These are phyloP conservation scores for Drosophila setifemur DNA, from an alignment of 1,140 invertebrate species.

Conservation along the genomic window DNA sequence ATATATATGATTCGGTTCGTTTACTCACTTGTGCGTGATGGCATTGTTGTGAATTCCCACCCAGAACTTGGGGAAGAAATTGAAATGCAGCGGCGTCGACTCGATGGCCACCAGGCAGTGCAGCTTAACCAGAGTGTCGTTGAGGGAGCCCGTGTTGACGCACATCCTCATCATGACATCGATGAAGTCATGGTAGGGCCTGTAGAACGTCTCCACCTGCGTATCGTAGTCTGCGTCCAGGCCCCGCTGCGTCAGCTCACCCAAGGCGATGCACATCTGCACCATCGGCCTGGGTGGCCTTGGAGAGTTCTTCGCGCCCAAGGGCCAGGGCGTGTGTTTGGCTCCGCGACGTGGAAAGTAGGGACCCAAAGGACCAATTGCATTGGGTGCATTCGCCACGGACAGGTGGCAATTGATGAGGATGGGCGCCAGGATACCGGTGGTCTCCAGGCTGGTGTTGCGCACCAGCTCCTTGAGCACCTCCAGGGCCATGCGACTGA, in stretches of 20 bases:
- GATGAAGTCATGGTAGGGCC: conserved; percentile 92
- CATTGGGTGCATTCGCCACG: conserved; percentile 90
- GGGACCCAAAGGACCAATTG: conserved; percentile 83
- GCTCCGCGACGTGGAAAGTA: conserved; percentile 78
- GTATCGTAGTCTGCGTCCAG: conserved; percentile 91
- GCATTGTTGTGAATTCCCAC: conserved; percentile 82
- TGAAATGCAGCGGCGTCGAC: conserved; percentile 79
- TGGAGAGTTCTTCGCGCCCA: conserved; percentile 81
- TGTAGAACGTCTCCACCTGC: conserved; percentile 89
- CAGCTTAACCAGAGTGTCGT: conserved; percentile 77
- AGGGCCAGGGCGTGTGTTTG: conserved; percentile 69
- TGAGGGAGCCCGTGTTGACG: conserved; percentile 84
- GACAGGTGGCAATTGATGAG: conserved; percentile 92
- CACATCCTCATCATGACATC: conserved; percentile 95
- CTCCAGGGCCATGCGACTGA: conserved; percentile 90
- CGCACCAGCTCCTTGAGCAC: conserved; percentile 93
- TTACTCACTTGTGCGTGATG: conserved; percentile 79
- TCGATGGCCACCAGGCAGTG: conserved; percentile 81
- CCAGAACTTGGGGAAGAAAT: conserved; percentile 82
- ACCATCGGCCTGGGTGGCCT: conserved; percentile 91
- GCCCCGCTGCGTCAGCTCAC: conserved; percentile 85
- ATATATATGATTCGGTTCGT: no score
- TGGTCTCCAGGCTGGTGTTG: conserved; percentile 91
- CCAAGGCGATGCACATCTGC: conserved; percentile 92
- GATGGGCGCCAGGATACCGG: conserved; percentile 91